Evolutionary conservation across 2,888 invertebrate genomes (phyloP), one percentile per base, ranked within the genome.

Genomic region (Muscina levida): DNA sequence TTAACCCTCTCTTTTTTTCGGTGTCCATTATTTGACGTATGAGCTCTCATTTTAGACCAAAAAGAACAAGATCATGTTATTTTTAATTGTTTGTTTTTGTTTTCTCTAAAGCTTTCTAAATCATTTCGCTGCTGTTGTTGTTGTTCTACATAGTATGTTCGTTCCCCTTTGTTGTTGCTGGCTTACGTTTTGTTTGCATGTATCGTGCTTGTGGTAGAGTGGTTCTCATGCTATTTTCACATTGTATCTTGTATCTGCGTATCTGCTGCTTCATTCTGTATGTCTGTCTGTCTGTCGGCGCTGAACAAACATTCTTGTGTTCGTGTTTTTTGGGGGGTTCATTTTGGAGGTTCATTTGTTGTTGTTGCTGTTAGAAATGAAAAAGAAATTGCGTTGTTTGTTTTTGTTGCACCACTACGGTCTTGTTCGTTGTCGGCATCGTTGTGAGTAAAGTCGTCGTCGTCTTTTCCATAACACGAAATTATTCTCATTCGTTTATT

Each of bases 331-430:
- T 46, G 15, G 10, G 15, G 10, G 1, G 37, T 51, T 44, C 44
- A 31, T 57, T 42, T 62, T 15, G 65, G 24, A 19, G 13, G 39
- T 22, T 71, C 5, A 56, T 11, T 26, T 8, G 8, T 71, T 57
- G 11, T 31, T 42, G 53, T 42, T 24, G 31, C 24, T n/a, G 31
- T 77, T 77, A 67, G 67, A 72, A 77, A 67, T 48, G 24, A 71
- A 76, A 66, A 66, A 71, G 62, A 77, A 68, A 68, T 57, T 73
- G 46, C 56, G 56, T 70, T 70, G 53, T 65, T 42, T 72, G 17
- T 48, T n/a, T 67, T 46, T 17, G 37, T 72, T 11, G 17, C 17
- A 53, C 62, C 3, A 24, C 53, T 8, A 31, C 3, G 4, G 4
- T 31, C 31, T 3, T 51, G 19, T 19, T 17, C 6, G 48, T 48